Conservation (phyloP, 2,797 vertebrate species). For the Tadarida brasiliensis region DNA sequence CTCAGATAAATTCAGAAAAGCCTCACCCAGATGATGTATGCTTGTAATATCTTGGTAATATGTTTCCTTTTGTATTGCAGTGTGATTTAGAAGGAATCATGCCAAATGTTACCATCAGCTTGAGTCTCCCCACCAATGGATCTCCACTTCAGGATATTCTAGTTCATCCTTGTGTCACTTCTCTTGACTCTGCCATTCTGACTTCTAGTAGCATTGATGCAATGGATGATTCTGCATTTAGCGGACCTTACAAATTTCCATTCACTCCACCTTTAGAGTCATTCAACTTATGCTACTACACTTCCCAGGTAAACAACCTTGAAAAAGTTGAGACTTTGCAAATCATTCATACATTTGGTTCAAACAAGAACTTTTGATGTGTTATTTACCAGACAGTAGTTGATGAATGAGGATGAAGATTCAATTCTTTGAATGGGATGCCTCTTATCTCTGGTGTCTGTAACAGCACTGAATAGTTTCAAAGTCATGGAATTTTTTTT, state of each 20-base stretch:
- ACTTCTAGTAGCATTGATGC: conserved; percentile 92
- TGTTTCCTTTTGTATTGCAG: conserved; percentile 85
- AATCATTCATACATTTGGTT: conserved; percentile 12
- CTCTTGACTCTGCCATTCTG: conserved; percentile 94
- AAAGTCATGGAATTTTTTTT: background rate
- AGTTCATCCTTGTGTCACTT: conserved; percentile 96
- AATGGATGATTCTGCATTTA: conserved; percentile 93
- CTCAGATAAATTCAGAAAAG: conserved; percentile 53
- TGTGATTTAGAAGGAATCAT: conserved; percentile 96
- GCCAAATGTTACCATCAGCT: conserved; percentile 94
- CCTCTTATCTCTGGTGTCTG: background rate
- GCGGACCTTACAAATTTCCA: conserved; percentile 96
- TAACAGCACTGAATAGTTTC: conserved; percentile 40
- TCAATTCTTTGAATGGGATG: background rate
- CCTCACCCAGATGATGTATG: background rate
- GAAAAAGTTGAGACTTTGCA: conserved; percentile 17
- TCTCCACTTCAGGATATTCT: conserved; percentile 96
- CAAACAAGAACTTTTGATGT: conserved; percentile 30
- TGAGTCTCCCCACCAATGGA: conserved; percentile 94
- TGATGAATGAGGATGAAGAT: conserved; percentile 1
- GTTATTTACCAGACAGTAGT: conserved; percentile 26
- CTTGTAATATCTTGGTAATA: background rate
- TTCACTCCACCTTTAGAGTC: conserved; percentile 95
- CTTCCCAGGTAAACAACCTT: conserved; percentile 92
- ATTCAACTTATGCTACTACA: conserved; percentile 96